phyloP scores from a whole-genome alignment of 1,140 invertebrate genomes.

The Rhopalosiphum maidis region DNA sequence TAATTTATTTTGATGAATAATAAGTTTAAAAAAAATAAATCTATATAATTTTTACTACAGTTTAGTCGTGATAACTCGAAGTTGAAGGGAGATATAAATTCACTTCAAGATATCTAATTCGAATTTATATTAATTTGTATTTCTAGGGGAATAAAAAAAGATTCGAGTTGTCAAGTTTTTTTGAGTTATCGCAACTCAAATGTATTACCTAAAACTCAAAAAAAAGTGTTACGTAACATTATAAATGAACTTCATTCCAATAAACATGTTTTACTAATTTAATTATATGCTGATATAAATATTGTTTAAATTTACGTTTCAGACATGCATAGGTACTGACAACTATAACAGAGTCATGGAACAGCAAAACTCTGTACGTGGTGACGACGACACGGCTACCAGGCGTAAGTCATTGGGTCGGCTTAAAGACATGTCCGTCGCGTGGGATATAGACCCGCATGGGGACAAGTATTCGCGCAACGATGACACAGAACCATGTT shows the following conservation, averaged over 20 bases:
- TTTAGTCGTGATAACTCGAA: no score
- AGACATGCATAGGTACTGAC: conserved; percentile 17
- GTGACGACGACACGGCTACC: conserved; percentile 40
- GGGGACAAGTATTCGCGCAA: conserved; percentile 56
- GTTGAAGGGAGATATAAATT: no score
- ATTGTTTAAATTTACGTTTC: not conserved
- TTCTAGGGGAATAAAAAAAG: no score
- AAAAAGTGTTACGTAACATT: no score
- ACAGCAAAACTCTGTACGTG: not conserved
- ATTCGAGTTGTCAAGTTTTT: no score
- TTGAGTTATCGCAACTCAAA: no score
- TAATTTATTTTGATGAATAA: not conserved
- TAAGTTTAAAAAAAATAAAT: not conserved
- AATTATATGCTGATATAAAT: not conserved
- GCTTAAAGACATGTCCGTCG: conserved; percentile 53
- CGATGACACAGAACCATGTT: conserved; percentile 50
- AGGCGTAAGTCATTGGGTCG: conserved; percentile 58
- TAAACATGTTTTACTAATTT: not conserved
- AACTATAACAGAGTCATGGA: not conserved
- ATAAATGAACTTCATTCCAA: not conserved
- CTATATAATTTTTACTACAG: not conserved
- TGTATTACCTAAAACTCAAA: no score
- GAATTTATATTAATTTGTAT: no score
- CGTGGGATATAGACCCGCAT: conserved; percentile 50
- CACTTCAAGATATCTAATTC: no score